These are phyloP conservation scores for Pyrgilauda ruficollis DNA, from an alignment of 2,113 vertebrate genomes.

Conservation along the genomic window DNA sequence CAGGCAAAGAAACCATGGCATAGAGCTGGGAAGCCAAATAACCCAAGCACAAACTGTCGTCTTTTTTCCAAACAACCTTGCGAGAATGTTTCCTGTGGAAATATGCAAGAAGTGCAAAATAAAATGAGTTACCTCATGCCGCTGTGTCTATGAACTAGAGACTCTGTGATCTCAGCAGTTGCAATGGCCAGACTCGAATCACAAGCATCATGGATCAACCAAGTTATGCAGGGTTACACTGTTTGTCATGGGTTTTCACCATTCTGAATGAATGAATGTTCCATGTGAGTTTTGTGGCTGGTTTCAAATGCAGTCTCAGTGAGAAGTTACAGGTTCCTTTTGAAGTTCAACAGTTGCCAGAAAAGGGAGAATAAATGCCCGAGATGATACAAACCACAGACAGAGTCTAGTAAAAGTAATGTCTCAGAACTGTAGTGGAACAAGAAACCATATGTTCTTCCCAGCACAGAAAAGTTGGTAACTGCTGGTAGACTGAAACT, in stretches of 20 bases:
- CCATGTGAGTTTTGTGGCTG: constrained; percentile 79
- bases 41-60: constrained; percentile 87
- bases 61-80: constrained; percentile 85
- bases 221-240: constrained; percentile 76
- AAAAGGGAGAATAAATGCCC: constrained; percentile 46
- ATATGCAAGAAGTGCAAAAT: constrained; percentile 95
- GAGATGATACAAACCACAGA: constrained; percentile 42
- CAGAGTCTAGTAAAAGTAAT: constrained; percentile 58
- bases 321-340: constrained; percentile 76
- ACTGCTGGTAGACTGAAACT: constrained; percentile 57
- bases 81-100: constrained; percentile 99
- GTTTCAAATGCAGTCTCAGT: constrained; percentile 77
- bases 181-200: constrained; percentile 78
- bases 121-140: constrained; percentile 95
- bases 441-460: constrained; percentile 50
- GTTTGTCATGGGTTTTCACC: constrained; percentile 77
- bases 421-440: constrained; percentile 62
- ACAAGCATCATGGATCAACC: constrained; percentile 77
- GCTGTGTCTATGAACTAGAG: constrained; percentile 87
- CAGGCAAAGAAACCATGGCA: constrained; percentile 99
- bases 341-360: constrained; percentile 67
- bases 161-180: constrained; percentile 80
- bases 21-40: constrained; percentile 81
- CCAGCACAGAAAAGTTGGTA: constrained; percentile 48
- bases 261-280: constrained; percentile 78